phyloP scores from a whole-genome alignment of 2,113 vertebrate genomes.

The Thymallus thymallus region DNA sequence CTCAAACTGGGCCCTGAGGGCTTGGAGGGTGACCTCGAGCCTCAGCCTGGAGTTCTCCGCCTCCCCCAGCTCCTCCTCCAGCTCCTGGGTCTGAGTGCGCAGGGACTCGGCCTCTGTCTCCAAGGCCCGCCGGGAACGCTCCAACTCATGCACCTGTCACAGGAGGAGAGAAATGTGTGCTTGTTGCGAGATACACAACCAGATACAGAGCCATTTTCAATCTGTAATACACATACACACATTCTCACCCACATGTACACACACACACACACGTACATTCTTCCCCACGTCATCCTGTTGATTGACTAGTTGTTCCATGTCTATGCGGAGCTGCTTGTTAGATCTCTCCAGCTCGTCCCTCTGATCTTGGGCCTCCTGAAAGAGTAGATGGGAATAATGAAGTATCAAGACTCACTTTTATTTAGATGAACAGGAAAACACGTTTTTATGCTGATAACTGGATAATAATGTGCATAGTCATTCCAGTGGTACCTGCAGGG shows the following conservation, averaged over 20 bases:
- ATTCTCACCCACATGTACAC: not conserved
- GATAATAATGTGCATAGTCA: not conserved
- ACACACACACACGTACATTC: constrained; percentile 70
- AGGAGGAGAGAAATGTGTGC: not conserved
- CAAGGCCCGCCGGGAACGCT: constrained; percentile 75
- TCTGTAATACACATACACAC: too few relatives aligned
- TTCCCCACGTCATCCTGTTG: constrained; percentile 90
- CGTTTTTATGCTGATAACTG: too few relatives aligned
- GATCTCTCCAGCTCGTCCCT: constrained; percentile 83
- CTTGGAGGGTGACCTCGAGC: constrained; percentile 79
- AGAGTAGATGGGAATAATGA: too few relatives aligned
- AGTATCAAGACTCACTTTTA: not conserved
- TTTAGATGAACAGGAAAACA: too few relatives aligned
- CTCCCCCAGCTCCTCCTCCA: constrained; percentile 69
- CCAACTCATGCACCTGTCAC: constrained; percentile 85
- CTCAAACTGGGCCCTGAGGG: constrained; percentile 78
- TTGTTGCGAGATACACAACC: too few relatives aligned
- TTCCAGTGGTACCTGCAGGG: constrained; percentile 69
- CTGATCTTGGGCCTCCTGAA: constrained; percentile 77
- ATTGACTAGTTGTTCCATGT: constrained; percentile 88
- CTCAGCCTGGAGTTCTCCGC: constrained; percentile 67
- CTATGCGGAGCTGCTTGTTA: constrained; percentile 82
- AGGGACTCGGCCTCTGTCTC: constrained; percentile 81
- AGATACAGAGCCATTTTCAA: not conserved
- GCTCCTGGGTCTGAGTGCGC: constrained; percentile 74